Evolutionary conservation across 2,113 vertebrate genomes (phyloP).

Genomic region (Neopipo cinnamomea): DNA sequence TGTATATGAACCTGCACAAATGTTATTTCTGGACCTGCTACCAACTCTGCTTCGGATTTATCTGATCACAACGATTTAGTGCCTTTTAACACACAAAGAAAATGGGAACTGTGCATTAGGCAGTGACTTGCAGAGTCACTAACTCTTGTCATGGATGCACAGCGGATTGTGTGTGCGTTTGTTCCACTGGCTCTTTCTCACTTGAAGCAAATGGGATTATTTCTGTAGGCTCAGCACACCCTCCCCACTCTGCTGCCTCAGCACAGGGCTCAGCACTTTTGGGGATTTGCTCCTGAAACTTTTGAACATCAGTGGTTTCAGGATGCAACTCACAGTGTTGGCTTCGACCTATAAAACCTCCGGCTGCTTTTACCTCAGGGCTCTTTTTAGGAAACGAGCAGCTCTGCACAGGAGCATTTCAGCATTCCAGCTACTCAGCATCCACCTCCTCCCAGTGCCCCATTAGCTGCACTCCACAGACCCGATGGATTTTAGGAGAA

Average conservation of each 20-base stretch:
- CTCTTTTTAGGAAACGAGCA: not conserved
- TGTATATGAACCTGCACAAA: not conserved
- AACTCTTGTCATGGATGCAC: not conserved
- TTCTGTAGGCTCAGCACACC: not conserved
- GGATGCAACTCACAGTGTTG: slow-evolving; percentile 11
- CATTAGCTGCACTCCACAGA: not conserved
- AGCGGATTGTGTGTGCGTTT: not conserved
- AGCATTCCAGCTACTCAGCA: slow-evolving; percentile 28
- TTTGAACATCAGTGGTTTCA: slow-evolving; percentile 6
- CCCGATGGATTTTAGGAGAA: not conserved
- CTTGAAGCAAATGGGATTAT: not conserved
- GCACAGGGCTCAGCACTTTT: slow-evolving; percentile 22
- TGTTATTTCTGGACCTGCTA: not conserved
- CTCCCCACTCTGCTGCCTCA: slow-evolving; percentile 27
- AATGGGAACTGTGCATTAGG: not conserved
- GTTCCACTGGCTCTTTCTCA: not conserved
- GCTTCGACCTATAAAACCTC: not conserved
- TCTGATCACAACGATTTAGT: not conserved
- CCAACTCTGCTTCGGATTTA: not conserved
- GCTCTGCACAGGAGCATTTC: not conserved
- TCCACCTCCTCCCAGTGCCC: not conserved
- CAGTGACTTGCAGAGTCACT: not conserved
- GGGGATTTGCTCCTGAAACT: slow-evolving; percentile 40
- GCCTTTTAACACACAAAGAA: not conserved
- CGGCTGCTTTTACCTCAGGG: not conserved